Percentiles rank a stretch among this genome's conserved stretches.
These are phyloP conservation scores for Drosophila sproati DNA, from an alignment of 1,140 invertebrate genomes.

Conservation along the genomic window DNA sequence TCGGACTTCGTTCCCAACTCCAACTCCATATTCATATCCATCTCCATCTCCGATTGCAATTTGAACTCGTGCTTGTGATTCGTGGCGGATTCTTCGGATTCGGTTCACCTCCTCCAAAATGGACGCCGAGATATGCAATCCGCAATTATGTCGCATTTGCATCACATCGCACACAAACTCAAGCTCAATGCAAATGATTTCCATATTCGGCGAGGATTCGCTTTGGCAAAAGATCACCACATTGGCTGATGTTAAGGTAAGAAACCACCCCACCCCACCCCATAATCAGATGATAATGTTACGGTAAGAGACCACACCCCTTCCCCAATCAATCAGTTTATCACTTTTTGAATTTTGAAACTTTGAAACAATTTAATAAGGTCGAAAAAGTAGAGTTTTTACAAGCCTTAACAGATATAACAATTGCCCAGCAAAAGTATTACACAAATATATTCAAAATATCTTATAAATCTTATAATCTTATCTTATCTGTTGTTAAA, in stretches of 20 bases:
- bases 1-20: neutral
- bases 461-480: too few relatives aligned
- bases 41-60: conserved; percentile 1
- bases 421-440: too few relatives aligned
- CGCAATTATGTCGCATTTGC: conserved; percentile 80
- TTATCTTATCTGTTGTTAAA: too few relatives aligned
- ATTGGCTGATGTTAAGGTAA: conserved; percentile 80
- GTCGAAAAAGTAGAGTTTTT: too few relatives aligned
- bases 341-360: too few relatives aligned
- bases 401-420: too few relatives aligned
- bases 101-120: conserved; percentile 34
- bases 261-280: conserved; percentile 4
- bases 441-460: too few relatives aligned
- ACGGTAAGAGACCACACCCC: too few relatives aligned
- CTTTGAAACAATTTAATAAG: too few relatives aligned
- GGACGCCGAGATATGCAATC: conserved; percentile 61
- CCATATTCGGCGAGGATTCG: conserved; percentile 82
- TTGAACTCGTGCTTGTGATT: conserved; percentile 15
- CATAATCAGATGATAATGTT: too few relatives aligned
- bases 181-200: conserved; percentile 75
- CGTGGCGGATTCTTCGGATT: neutral
- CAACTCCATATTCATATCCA: conserved; percentile 1
- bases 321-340: too few relatives aligned
- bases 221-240: conserved; percentile 83
- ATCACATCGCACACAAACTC: conserved; percentile 71